These are phyloP conservation scores for Mycogona germanica DNA, from an alignment of 2,888 invertebrate species.

Conservation along the genomic window DNA sequence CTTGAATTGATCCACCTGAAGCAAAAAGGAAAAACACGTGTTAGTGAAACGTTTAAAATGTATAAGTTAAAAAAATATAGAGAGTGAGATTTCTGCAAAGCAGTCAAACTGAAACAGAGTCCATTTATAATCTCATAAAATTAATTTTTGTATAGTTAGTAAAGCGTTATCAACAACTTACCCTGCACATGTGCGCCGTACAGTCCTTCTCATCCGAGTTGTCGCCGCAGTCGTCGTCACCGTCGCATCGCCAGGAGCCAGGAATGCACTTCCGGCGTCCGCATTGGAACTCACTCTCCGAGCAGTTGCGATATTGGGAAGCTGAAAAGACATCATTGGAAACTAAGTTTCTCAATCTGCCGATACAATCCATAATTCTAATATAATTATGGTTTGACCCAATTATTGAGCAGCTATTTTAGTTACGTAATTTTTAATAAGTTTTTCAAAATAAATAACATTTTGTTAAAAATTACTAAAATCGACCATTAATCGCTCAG, in stretches of 20 bases:
- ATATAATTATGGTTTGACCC: too few species aligned
- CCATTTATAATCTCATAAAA: too few species aligned
- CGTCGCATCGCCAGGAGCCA: slow-evolving; percentile 85
- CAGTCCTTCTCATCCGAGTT: slow-evolving; percentile 80
- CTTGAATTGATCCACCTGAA: slow-evolving; percentile 71
- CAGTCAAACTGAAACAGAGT: not conserved
- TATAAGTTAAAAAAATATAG: not conserved
- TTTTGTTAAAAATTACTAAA: too few species aligned
- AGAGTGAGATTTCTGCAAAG: not conserved
- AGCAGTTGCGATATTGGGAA: slow-evolving; percentile 76
- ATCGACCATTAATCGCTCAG: too few species aligned
- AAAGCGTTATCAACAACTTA: slow-evolving; percentile 25
- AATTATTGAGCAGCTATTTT: too few species aligned
- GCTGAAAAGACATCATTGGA: slow-evolving; percentile 21
- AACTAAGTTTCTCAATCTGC: not conserved
- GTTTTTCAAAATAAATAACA: too few species aligned
- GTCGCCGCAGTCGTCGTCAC: slow-evolving; percentile 94
- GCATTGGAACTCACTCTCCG: slow-evolving; percentile 84
- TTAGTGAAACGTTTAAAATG: not conserved
- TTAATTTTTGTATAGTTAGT: not conserved
- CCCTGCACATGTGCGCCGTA: slow-evolving; percentile 67
- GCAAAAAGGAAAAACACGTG: slow-evolving; percentile 15
- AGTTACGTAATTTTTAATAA: too few species aligned
- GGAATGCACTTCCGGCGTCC: slow-evolving; percentile 83
- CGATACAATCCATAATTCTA: too few species aligned